Evolutionary conservation across 2,888 invertebrate genomes (phyloP), one percentile per base, ranked within the genome.

Genomic region (Meteorus cinctellus): DNA sequence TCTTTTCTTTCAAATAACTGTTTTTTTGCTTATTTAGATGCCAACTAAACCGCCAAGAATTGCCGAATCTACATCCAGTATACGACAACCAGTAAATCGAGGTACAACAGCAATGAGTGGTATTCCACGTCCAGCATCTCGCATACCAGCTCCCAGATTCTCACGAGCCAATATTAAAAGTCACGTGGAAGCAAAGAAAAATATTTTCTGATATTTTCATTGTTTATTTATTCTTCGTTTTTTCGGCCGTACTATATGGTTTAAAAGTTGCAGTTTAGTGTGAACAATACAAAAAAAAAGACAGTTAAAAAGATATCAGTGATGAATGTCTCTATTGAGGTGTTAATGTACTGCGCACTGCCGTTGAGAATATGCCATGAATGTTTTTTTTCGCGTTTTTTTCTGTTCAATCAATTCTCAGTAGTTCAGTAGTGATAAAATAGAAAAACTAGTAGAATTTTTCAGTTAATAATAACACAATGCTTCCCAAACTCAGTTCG

Each of bases 91-190:
- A 45, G 84, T 83, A 1, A 87, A 85, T 79, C 88, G 86, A 81
- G 82, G 82, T 60, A 78, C 81, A n/a, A 51, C 75, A 27, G 81
- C 81, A 71, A 80, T 81, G 80, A 89, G 89, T 75, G 89, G 88
- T 70, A 89, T 89, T 77, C 89, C 89, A 55, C 86, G 89, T 83
- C 89, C 89, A 45, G 83, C 87, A 14, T 89, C 88, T 8, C 86
- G 89, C 27, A 89, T 89, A 76, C 89, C 89, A 70, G 89, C 82
- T 10, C 85, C 85, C 10, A 84, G 82, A 78, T 77, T 83, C 45
- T 51, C 82, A 31, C 84, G 85, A 68, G 79, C 85, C 55, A 80
- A 71, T 72, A 63, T 63, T 5, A 79, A 76, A 74, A 77, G 66
- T 77, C 79, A 77, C 77, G 80, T 75, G 80, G 79, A 81, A 78